Evolutionary conservation across 92 coral and sea anemone genomes (phyloP), one percentile per base, ranked within the genome.

Genomic region (Heliopora coerulea): DNA sequence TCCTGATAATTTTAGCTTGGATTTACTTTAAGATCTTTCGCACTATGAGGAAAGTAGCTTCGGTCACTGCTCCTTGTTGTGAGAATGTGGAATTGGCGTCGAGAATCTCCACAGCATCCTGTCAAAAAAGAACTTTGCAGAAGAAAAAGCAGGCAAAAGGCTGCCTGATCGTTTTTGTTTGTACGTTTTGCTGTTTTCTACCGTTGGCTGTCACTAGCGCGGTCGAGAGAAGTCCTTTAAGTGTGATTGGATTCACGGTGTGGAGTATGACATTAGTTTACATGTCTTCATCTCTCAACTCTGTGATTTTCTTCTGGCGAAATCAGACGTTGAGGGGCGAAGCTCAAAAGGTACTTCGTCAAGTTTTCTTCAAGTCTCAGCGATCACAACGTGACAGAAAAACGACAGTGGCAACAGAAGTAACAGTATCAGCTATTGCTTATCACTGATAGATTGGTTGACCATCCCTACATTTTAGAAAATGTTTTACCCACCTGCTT

Each of bases 271-370:
- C 74, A 44, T 21, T 44, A 0, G 33, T 21, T 21, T 49, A 25
- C 10, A 20, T 35, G 18, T 44, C 58, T 9, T 25, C 74, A 23
- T 1, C 74, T 28, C 54, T 67, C 14, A 67, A 67, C 48, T 67
- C 72, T 8, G n/a, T 65, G 54, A 40, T 65, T 44, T 44, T 67
- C 54, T 46, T 46, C 42, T 67, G 74, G 74, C 56, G 33, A 41
- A 65, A 65, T 17, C 54, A 15, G n/a, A n/a, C 18, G 9, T 65
- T 65, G 31, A 65, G 72, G 56, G 41, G 41, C 11, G 72, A 65
- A 40, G 72, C 35, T 0, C 32, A 21, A 15, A 40, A 44, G 42
- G 4, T 37, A 37, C 42, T 37, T 37, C 42, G 4, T 37, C 6
- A 37, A 37, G 42, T 37, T 37, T 37, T 37, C 11, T 4, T 37